Evolutionary conservation across 1,140 invertebrate species (phyloP).

Genomic region (Aporrectodea caliginosa): DNA sequence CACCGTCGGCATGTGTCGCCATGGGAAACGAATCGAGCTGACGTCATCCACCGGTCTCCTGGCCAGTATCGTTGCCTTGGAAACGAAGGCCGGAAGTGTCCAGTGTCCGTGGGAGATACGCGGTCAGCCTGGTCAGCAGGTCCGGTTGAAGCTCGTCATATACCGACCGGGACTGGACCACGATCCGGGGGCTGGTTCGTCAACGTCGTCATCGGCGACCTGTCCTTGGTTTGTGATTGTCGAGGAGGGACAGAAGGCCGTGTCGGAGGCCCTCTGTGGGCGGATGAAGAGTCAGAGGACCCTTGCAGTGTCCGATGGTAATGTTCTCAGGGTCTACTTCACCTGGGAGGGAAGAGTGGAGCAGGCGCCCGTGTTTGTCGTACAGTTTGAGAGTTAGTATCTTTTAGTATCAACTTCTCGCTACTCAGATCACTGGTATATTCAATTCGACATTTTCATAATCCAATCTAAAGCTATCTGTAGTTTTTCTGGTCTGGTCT

Average conservation of each 20-base stretch:
- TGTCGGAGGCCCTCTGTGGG: background rate
- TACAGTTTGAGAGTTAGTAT: background rate
- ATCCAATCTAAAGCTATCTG: too few relatives aligned
- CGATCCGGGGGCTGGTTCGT: background rate
- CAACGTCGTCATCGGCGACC: background rate
- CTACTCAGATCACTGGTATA: too few relatives aligned
- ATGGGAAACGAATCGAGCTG: background rate
- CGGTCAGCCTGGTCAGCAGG: constrained; percentile 7
- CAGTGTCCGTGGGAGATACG: constrained; percentile 9
- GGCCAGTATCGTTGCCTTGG: constrained; percentile 4
- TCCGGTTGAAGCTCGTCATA: constrained; percentile 15
- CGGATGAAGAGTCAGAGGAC: background rate
- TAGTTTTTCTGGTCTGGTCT: too few relatives aligned
- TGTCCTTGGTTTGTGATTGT: constrained; percentile 9
- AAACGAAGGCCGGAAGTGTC: constrained; percentile 1
- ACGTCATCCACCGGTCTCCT: background rate
- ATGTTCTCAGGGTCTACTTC: background rate
- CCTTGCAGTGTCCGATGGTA: background rate
- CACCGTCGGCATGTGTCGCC: background rate
- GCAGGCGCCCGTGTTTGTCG: background rate
- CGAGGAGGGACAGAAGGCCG: background rate
- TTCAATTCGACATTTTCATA: too few relatives aligned
- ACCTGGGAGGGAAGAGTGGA: background rate
- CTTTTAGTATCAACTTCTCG: too few relatives aligned
- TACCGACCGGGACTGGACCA: constrained; percentile 5